Conservation (phyloP, 2,888 invertebrate genomes). For the Anaspis maculata region DNA sequence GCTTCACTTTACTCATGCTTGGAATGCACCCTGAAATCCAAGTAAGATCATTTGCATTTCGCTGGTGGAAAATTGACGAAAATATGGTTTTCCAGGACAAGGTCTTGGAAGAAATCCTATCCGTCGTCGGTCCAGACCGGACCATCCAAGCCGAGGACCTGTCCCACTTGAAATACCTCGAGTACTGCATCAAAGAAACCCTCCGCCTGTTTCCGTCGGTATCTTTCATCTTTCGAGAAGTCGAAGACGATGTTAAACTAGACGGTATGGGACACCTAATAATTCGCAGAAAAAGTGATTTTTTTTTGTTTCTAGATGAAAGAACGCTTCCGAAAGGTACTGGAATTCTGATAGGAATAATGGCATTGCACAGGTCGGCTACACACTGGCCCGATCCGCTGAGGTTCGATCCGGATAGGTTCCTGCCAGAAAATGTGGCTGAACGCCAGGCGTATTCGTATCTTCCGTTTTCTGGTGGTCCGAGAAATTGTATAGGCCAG, state of each 20-base stretch:
- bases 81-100: not conserved
- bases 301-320: too few species aligned
- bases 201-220: not conserved
- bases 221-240: too few species aligned
- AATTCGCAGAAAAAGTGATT: too few species aligned
- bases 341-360: not conserved
- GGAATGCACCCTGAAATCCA: too few species aligned
- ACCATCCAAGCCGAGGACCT: not conserved
- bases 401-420: conserved; percentile 22
- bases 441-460: conserved; percentile 26
- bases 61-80: too few species aligned
- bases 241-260: too few species aligned
- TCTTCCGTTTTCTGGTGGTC: conserved; percentile 25
- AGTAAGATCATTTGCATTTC: too few species aligned
- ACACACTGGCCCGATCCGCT: conserved; percentile 21
- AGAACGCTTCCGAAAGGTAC: not conserved
- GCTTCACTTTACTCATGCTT: too few species aligned
- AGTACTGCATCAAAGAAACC: not conserved
- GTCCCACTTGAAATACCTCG: not conserved
- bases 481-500: conserved; percentile 4
- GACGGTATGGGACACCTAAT: too few species aligned
- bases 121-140: not conserved
- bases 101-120: not conserved
- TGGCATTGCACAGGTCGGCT: conserved; percentile 20
- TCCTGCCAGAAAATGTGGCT: conserved; percentile 21